Evolutionary conservation across 2,888 invertebrate genomes (phyloP).

Genomic region (Endotricha flammealis): DNA sequence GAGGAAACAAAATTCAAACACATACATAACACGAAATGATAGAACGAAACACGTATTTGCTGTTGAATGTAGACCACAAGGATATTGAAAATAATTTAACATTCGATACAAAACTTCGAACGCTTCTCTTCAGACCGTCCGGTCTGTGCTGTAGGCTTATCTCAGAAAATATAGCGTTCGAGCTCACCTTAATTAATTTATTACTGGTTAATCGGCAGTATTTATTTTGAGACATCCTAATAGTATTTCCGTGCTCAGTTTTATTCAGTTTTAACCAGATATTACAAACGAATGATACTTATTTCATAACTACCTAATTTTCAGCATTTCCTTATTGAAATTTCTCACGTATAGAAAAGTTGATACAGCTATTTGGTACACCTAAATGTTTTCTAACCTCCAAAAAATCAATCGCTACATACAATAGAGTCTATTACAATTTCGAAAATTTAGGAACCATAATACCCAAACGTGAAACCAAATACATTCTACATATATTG

Average conservation of each 20-base stretch:
- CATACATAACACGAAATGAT: constrained; percentile 46
- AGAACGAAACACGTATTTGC: constrained; percentile 59
- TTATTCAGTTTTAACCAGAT: constrained; percentile 52
- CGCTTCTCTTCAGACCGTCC: constrained; percentile 32
- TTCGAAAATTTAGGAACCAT: constrained; percentile 79
- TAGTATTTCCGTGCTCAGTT: constrained; percentile 75
- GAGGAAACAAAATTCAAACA: constrained; percentile 40
- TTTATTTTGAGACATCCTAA: constrained; percentile 64
- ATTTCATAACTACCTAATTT: constrained; percentile 68
- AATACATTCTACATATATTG: constrained; percentile 67
- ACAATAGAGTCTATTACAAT: constrained; percentile 78
- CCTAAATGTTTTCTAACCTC: constrained; percentile 71
- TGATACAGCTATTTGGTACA: constrained; percentile 76
- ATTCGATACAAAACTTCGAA: constrained; percentile 61
- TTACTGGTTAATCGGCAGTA: constrained; percentile 69
- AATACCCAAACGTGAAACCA: constrained; percentile 77
- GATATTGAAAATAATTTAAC: constrained; percentile 66
- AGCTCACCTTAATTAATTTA: constrained; percentile 51
- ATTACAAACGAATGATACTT: constrained; percentile 67
- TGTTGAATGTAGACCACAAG: constrained; percentile 77
- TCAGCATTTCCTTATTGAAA: constrained; percentile 68
- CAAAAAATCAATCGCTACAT: constrained; percentile 74
- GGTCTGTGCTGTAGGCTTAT: constrained; percentile 16
- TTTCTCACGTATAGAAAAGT: constrained; percentile 72
- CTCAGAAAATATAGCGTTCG: constrained; percentile 37